phyloP scores from a whole-genome alignment of 53 echinoderm and acorn worm species.

The Henricia sp. region DNA sequence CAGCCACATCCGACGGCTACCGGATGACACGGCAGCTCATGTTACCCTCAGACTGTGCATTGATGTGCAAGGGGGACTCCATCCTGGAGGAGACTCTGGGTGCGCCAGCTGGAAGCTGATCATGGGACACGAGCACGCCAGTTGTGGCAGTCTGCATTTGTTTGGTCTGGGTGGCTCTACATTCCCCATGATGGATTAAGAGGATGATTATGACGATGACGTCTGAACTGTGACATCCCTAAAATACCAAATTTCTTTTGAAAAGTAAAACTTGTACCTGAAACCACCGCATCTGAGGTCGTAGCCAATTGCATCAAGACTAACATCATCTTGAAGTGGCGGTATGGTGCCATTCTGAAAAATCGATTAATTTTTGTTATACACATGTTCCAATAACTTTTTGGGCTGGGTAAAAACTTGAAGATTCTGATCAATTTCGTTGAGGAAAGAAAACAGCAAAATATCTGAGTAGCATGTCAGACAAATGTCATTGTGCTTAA shows the following conservation, averaged over 20 bases:
- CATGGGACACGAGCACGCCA: background rate
- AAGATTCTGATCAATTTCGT: too few species aligned
- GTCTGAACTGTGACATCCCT: too few species aligned
- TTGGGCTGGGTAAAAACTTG: too few species aligned
- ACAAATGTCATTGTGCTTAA: background rate
- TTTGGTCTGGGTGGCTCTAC: background rate
- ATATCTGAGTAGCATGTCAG: background rate
- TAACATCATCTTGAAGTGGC: slow-evolving; percentile 61
- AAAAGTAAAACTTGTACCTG: slow-evolving; percentile 81
- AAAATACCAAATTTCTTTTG: too few species aligned
- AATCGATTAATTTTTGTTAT: background rate
- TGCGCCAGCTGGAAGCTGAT: background rate
- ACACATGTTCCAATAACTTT: too few species aligned
- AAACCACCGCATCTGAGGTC: slow-evolving; percentile 88
- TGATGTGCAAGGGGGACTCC: background rate
- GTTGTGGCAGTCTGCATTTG: slow-evolving; percentile 6
- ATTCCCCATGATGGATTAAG: too few species aligned
- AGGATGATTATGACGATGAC: too few species aligned
- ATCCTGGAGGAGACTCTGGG: background rate
- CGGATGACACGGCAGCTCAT: background rate
- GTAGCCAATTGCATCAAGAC: slow-evolving; percentile 55
- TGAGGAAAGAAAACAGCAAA: too few species aligned
- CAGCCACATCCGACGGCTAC: background rate
- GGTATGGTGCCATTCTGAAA: slow-evolving; percentile 90
- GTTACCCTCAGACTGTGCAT: background rate